phyloP scores from a whole-genome alignment of 2,113 vertebrate genomes.

The Sebastes schlegelii region DNA sequence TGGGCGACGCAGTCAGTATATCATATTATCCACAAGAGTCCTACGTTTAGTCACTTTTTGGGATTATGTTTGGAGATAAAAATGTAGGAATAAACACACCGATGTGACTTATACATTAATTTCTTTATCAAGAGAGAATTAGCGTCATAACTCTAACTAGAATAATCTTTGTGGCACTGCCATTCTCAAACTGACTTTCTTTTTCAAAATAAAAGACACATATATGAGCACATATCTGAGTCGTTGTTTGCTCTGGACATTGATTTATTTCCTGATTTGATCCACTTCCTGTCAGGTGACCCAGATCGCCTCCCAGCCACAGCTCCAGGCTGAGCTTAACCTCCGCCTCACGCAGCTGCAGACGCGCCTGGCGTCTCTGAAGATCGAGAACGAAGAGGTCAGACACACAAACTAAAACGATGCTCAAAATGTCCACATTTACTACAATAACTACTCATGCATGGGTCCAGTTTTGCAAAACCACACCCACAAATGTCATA shows the following conservation, averaged over 20 bases:
- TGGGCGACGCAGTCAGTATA: slow-evolving; percentile 93
- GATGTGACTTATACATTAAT: neutral
- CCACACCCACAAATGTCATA: too few relatives aligned
- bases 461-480: too few relatives aligned
- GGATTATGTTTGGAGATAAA: neutral
- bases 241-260: too few relatives aligned
- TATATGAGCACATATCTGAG: too few relatives aligned
- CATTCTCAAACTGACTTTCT: neutral
- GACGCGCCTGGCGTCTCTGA: slow-evolving; percentile 94
- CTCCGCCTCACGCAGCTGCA: slow-evolving; percentile 96
- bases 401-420: slow-evolving; percentile 47
- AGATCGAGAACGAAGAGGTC: slow-evolving; percentile 99
- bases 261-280: too few relatives aligned
- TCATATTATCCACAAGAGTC: neutral
- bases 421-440: too few relatives aligned
- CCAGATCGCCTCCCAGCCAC: slow-evolving; percentile 94
- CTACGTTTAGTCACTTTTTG: neutral
- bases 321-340: slow-evolving; percentile 94
- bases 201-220: neutral
- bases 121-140: neutral
- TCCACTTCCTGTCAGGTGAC: slow-evolving; percentile 86
- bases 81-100: too few relatives aligned
- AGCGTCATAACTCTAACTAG: neutral
- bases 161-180: neutral
- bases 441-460: too few relatives aligned